These are phyloP conservation scores for Sarcophaga bullata DNA, from an alignment of 1,140 invertebrate species.

Conservation along the genomic window DNA sequence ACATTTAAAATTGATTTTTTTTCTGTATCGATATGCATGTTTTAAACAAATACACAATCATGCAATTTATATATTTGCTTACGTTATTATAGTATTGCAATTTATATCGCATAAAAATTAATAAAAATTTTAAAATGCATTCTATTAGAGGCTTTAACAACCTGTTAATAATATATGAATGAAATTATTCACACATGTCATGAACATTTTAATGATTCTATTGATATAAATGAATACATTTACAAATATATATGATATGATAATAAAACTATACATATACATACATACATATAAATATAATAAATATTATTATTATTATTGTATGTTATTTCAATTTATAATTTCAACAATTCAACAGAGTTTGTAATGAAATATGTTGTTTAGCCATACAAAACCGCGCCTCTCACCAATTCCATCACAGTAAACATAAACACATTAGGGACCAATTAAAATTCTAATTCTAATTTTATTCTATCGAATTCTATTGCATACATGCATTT, in stretches of 20 bases:
- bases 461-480: neutral
- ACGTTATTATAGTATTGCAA: too few relatives aligned
- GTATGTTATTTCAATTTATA: neutral
- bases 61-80: too few relatives aligned
- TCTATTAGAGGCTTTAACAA: too few relatives aligned
- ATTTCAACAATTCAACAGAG: neutral
- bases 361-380: neutral
- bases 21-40: too few relatives aligned
- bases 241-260: too few relatives aligned
- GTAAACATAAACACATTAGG: neutral
- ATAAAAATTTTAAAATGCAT: too few relatives aligned
- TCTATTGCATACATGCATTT: neutral
- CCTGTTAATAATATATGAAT: neutral
- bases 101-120: too few relatives aligned
- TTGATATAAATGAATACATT: neutral
- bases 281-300: too few relatives aligned
- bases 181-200: constrained; percentile 9
- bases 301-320: neutral
- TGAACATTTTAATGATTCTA: neutral
- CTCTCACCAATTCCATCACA: neutral
- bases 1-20: too few relatives aligned
- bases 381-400: too few relatives aligned
- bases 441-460: neutral
- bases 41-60: too few relatives aligned
- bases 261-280: too few relatives aligned